A percentile compares a stretch with the other conserved stretches of the same genome.
These are phyloP conservation scores for Penaeus monodon DNA, from an alignment of 2,888 invertebrate genomes.

Conservation along the genomic window DNA sequence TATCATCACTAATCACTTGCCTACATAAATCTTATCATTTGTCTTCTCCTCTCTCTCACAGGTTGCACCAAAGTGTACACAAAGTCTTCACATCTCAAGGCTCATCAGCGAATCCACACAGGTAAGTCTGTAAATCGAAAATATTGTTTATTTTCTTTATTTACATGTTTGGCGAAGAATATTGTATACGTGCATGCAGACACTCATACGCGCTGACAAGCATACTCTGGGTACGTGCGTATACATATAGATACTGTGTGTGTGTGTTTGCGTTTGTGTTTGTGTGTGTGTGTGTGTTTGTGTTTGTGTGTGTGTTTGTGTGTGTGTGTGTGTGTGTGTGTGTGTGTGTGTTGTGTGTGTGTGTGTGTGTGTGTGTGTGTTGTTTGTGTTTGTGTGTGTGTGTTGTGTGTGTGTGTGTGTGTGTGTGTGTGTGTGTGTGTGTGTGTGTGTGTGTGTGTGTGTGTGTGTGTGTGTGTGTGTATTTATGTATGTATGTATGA, in stretches of 20 bases:
- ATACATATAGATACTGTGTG: background rate
- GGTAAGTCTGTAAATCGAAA: constrained; percentile 37
- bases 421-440: background rate
- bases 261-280: background rate
- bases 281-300: constrained; percentile 12
- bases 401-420: background rate
- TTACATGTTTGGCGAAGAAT: no score
- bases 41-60: constrained; percentile 7
- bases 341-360: background rate
- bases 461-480: background rate
- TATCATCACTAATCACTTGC: no score
- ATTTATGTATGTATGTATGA: background rate
- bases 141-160: no score
- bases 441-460: background rate
- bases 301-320: background rate
- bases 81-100: constrained; percentile 65
- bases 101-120: constrained; percentile 65
- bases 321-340: background rate
- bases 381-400: background rate
- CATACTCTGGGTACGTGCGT: no score
- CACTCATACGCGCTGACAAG: no score
- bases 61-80: constrained; percentile 65
- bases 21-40: background rate
- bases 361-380: background rate
- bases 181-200: no score